Evolutionary conservation across 2,113 vertebrate genomes (phyloP), one percentile per base, ranked within the genome.

Genomic region (Scalopus aquaticus): DNA sequence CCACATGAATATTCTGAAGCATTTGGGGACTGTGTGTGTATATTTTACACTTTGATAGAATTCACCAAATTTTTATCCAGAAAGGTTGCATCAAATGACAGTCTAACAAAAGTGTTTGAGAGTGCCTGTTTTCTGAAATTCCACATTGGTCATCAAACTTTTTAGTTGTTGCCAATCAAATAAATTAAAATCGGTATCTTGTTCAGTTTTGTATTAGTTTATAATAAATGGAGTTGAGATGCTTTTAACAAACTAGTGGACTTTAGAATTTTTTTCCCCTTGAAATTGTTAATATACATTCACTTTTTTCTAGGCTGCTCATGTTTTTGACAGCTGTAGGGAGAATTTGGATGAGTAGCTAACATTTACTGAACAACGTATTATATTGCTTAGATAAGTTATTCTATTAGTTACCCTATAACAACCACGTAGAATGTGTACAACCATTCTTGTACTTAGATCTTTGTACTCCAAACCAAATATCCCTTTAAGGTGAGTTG

Each of bases 1-100:
- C 76, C 37, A 72, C 24, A 30, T 51, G 74, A 60, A 86, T 42
- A 56, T 76, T 51, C 64, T 78, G 69, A 91, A 44, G 69, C 42
- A 64, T 0, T 9, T 56, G 78, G 79, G 12, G n/a, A 42, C 11
- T 84, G 73, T 17, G 17, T 81, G 2, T 88, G 12, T 37, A 28
- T 73, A 20, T 39, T 79, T 74, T 73, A 70, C 4, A 20, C 32
- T 5, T 67, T 32, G 39, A 64, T 39, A 24, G 73, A 94, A 91
- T 91, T 81, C 35, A 56, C 58, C n/a, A 88, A 90, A 84, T 88
- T 88, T 42, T 94, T 60, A 70, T 58, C 51, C 64, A 54, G 82
- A 88, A 83, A 58, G 24, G 0, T 35, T 60, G 30, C 24, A 67
- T 46, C 73, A 89, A 44, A 54, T 46, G 65, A 72, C 24, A 67